Conservation (phyloP, 2,888 invertebrate genomes). For the Rhamnusium bicolor region DNA sequence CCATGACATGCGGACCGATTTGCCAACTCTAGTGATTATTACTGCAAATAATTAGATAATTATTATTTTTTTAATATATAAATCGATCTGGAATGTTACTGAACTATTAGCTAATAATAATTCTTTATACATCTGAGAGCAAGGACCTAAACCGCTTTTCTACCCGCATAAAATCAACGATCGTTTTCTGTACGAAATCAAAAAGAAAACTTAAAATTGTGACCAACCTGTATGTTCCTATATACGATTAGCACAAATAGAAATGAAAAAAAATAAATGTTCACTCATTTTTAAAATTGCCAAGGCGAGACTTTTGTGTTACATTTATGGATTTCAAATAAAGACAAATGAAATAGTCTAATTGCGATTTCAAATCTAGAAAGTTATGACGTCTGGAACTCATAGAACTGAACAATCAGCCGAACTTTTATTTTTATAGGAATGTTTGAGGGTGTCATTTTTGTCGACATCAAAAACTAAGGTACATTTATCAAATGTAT, state of each 20-base stretch:
- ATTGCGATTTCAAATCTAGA: conserved; percentile 18
- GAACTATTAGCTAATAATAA: no score
- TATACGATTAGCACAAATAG: background rate
- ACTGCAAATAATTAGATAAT: no score
- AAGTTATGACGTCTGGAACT: conserved; percentile 36
- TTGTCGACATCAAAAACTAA: conserved; percentile 39
- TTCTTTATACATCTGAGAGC: no score
- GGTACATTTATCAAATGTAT: conserved; percentile 41
- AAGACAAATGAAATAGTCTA: conserved; percentile 1
- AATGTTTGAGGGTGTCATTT: conserved; percentile 40
- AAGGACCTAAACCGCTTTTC: no score
- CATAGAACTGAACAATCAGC: conserved; percentile 27
- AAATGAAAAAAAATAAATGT: background rate
- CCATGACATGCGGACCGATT: no score
- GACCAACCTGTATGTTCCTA: no score
- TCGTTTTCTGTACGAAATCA: no score
- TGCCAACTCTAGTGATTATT: no score
- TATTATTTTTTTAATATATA: no score
- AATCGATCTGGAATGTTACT: no score
- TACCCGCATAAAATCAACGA: no score
- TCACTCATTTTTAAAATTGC: background rate
- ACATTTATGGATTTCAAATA: conserved; percentile 10
- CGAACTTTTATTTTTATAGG: conserved; percentile 34
- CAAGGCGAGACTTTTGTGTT: background rate
- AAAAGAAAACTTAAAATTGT: no score